Evolutionary conservation across 2,888 invertebrate species (phyloP).

Genomic region (Mimumesa dahlbomi): DNA sequence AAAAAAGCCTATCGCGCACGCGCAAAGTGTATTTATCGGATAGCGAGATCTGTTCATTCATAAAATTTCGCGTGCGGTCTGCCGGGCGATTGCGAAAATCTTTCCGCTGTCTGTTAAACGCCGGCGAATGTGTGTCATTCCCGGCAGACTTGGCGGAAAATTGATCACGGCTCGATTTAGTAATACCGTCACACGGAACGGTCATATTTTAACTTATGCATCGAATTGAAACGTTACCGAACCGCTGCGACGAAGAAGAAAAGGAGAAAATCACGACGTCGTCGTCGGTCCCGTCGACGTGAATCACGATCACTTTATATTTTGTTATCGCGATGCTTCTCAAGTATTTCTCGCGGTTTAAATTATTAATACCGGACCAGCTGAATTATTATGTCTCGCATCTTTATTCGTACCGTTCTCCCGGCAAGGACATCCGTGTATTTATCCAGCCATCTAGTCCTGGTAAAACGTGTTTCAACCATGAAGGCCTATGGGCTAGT

Average conservation of each 20-base stretch:
- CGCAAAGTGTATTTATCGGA: background rate
- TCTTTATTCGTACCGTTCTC: conserved; percentile 30
- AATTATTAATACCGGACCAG: conserved; percentile 27
- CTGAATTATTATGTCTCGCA: conserved; percentile 39
- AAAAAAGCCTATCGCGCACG: background rate
- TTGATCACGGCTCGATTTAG: conserved; percentile 17
- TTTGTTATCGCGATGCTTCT: background rate
- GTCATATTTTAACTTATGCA: background rate
- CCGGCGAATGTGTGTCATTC: background rate
- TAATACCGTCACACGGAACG: background rate
- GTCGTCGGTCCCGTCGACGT: background rate
- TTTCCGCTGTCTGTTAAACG: background rate
- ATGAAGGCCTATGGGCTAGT: conserved; percentile 42
- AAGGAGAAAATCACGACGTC: conserved; percentile 9
- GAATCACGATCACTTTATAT: conserved; percentile 24
- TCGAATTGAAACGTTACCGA: conserved; percentile 7
- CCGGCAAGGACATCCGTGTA: conserved; percentile 46
- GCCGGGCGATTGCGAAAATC: background rate
- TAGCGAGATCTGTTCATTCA: background rate
- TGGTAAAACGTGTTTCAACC: conserved; percentile 54
- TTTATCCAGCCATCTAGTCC: conserved; percentile 53
- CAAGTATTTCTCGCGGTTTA: background rate
- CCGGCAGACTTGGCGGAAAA: conserved; percentile 1
- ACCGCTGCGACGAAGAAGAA: no score
- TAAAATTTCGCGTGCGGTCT: conserved; percentile 22